These are phyloP conservation scores for Campoplex nolae DNA, from an alignment of 2,888 invertebrate genomes.

Conservation along the genomic window DNA sequence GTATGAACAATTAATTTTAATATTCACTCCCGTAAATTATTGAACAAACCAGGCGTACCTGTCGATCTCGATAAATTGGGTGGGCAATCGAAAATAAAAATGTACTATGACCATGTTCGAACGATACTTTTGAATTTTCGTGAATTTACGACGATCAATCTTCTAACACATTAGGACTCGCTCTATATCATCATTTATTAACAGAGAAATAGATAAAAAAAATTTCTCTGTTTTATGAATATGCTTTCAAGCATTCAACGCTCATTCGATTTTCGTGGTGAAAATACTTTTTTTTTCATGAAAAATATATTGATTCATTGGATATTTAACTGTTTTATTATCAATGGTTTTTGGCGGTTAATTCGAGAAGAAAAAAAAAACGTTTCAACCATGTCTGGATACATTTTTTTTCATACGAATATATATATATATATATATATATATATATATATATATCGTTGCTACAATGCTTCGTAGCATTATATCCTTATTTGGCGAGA, in stretches of 20 bases:
- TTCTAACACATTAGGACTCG: neutral
- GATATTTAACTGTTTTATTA: neutral
- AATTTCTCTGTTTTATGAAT: neutral
- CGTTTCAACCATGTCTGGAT: neutral
- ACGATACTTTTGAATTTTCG: neutral
- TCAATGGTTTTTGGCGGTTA: neutral
- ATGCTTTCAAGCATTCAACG: conserved; percentile 19
- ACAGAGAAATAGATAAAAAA: conserved; percentile 34
- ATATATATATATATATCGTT: neutral
- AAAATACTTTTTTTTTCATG: neutral
- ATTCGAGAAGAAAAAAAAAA: neutral
- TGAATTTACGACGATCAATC: neutral
- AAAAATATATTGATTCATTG: neutral
- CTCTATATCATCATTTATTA: conserved; percentile 18
- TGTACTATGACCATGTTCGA: conserved; percentile 22
- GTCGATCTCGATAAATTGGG: neutral
- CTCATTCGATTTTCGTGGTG: conserved; percentile 36
- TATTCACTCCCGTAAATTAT: neutral
- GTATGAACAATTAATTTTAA: neutral
- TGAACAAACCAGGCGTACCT: neutral
- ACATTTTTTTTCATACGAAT: neutral
- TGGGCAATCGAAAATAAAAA: conserved; percentile 5
- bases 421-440: neutral
- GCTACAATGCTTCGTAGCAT: neutral
- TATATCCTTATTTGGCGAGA: neutral